These are phyloP conservation scores for Grantiella picta DNA, from an alignment of 2,113 vertebrate genomes.

Conservation along the genomic window DNA sequence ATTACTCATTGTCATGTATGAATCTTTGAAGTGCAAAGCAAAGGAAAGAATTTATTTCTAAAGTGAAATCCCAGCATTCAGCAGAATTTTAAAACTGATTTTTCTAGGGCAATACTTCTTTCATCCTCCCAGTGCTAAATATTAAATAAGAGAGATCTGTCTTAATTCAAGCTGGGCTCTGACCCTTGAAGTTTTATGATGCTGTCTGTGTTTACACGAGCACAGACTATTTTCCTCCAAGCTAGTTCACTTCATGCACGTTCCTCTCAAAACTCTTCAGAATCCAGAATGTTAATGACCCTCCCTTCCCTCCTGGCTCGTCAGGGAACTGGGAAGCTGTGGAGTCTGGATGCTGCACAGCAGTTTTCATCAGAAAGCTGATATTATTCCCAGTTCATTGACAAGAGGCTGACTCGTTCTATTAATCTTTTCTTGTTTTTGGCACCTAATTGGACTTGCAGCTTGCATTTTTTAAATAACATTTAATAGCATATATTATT, in stretches of 20 bases:
- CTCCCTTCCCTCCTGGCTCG: not conserved
- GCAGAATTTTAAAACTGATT: slow-evolving; percentile 10
- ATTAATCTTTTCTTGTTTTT: slow-evolving; percentile 5
- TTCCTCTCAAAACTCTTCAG: not conserved
- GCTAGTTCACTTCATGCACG: not conserved
- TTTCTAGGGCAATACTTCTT: slow-evolving; percentile 42
- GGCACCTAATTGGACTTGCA: not conserved
- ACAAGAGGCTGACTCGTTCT: not conserved
- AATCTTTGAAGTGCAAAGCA: slow-evolving; percentile 12
- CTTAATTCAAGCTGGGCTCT: slow-evolving; percentile 28
- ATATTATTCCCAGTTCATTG: not conserved
- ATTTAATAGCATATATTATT: slow-evolving; percentile 26
- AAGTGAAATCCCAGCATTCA: not conserved
- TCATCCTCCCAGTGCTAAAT: not conserved
- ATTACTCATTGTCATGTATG: not conserved
- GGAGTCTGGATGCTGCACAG: not conserved
- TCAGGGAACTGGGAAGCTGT: not conserved
- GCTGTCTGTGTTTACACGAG: not conserved
- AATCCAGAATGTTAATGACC: not conserved
- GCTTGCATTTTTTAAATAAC: not conserved
- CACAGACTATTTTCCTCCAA: not conserved
- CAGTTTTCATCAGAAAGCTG: not conserved
- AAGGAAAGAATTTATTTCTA: slow-evolving; percentile 24
- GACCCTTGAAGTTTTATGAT: not conserved
- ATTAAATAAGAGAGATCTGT: slow-evolving; percentile 18